These are phyloP conservation scores for Epicauta chinensis DNA, from an alignment of 1,140 invertebrate genomes.

Conservation along the genomic window DNA sequence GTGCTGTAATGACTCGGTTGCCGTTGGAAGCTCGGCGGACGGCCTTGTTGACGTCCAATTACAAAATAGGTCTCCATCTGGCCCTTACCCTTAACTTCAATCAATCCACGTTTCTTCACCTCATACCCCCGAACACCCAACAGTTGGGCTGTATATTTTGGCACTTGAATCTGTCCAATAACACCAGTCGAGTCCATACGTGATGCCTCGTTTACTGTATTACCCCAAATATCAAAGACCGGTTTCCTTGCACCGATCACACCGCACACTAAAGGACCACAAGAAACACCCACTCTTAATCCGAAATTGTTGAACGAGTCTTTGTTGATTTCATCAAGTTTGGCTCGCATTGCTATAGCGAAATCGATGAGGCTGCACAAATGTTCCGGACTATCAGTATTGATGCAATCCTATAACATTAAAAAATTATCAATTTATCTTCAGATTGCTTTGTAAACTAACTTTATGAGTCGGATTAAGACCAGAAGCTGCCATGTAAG, in stretches of 20 bases:
- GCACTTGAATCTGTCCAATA: constrained; percentile 83
- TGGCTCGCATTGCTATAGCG: constrained; percentile 83
- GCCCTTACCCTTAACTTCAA: constrained; percentile 92
- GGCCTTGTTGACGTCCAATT: constrained; percentile 51
- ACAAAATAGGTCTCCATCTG: constrained; percentile 93
- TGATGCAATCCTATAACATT: constrained; percentile 43
- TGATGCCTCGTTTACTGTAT: constrained; percentile 90
- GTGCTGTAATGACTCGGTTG: constrained; percentile 69
- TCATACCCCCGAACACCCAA: constrained; percentile 64
- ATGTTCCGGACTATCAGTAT: constrained; percentile 62
- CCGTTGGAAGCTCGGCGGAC: constrained; percentile 51
- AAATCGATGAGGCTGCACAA: constrained; percentile 87
- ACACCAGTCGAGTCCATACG: constrained; percentile 88
- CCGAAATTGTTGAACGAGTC: constrained; percentile 98
- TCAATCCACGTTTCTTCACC: constrained; percentile 68
- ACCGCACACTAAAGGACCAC: constrained; percentile 90
- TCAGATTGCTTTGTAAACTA: not conserved
- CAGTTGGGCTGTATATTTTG: constrained; percentile 75
- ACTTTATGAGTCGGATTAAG: constrained; percentile 72
- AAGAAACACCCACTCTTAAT: constrained; percentile 85
- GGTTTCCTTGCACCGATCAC: constrained; percentile 97
- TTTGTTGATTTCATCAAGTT: constrained; percentile 87
- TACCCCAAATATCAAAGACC: constrained; percentile 97
- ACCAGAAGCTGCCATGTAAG: constrained; percentile 99
- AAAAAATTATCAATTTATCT: constrained; percentile 13